A percentile compares a stretch with the other conserved stretches of the same genome.
Conservation (phyloP, 2,888 invertebrate genomes). For the Acanthosepion lycidas region DNA sequence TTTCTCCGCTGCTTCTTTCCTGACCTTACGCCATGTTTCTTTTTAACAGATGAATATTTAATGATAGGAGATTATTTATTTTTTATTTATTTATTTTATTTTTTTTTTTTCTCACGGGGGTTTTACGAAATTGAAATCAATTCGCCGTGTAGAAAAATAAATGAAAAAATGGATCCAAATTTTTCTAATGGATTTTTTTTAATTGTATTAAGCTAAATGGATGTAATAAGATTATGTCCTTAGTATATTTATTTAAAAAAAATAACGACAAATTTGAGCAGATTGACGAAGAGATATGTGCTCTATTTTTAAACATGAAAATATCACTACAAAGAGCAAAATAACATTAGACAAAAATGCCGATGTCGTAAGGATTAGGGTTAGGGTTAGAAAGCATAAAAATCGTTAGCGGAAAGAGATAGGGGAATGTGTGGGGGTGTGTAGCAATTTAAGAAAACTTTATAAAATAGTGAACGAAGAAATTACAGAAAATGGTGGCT, state of each 20-base stretch:
- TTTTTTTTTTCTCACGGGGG: neutral
- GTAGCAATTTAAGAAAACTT: no score
- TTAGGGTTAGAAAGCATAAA: neutral
- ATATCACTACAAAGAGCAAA: neutral
- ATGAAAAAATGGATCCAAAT: neutral
- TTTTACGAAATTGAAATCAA: neutral
- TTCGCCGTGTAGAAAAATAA: neutral
- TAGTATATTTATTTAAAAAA: neutral
- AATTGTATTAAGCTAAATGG: neutral
- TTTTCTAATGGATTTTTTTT: neutral
- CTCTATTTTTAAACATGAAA: neutral
- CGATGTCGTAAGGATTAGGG: neutral
- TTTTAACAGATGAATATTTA: neutral
- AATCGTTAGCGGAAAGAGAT: no score
- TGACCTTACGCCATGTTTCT: neutral
- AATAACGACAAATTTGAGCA: neutral
- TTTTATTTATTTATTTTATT: no score
- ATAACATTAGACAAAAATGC: neutral
- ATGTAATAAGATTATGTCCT: neutral
- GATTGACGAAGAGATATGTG: neutral
- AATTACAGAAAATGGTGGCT: no score
- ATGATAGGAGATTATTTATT: neutral
- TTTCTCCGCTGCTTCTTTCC: no score
- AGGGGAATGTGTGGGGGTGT: no score
- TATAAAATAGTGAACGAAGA: no score